Base-by-base conservation (phyloP, 2,888 invertebrate genomes). In the Zootermopsis nevadensis region DNA sequence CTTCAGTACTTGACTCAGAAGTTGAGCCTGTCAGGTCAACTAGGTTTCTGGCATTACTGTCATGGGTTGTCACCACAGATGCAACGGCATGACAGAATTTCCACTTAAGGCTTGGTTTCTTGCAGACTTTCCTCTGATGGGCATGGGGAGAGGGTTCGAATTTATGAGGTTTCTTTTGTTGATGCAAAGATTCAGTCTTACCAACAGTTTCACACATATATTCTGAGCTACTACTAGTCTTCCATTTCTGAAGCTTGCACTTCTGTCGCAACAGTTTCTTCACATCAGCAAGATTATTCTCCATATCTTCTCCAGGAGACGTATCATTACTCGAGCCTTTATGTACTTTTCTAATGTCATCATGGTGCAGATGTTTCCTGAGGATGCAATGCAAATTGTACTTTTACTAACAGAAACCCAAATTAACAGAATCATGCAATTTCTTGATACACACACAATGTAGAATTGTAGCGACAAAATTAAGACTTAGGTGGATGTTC, bases 101-200 rank as follows among this genome's bases (percentile, higher is more conserved):
- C 79, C 79, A 79, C 66, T 79, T 79, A 15, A 79, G 66, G 24
- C 79, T 79, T 7, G 79, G 79, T 66, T 79, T 79, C 22, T 27
- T 79, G 19, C 66, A 35, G 0, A 12, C 24, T 24, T 74, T 74
- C 8, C 0, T 42, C 22, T 69, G 69, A 69, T 33, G 33, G 33
- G 30, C 10, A 22, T 69, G 33, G 10, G 19, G 0, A 8, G 69
- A 33, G 31, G 69, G 27, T 33, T 33, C 33, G 31, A 33, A 2
- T 4, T 48, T 53, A n/a, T 53, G 48, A 22, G 24, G 24, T 27
- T 42, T 76, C 7, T 27, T 0, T 27, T 60, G n/a, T 7, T 60
- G 60, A 24, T 24, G 33, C 48, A 27, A 19, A 35, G 48, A 42
- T 27, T 48, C 48, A 48, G 48, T 10, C 48, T 31, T 48, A 33